Base-by-base conservation (phyloP, 2,797 vertebrate species). In the Hydrophis major region DNA sequence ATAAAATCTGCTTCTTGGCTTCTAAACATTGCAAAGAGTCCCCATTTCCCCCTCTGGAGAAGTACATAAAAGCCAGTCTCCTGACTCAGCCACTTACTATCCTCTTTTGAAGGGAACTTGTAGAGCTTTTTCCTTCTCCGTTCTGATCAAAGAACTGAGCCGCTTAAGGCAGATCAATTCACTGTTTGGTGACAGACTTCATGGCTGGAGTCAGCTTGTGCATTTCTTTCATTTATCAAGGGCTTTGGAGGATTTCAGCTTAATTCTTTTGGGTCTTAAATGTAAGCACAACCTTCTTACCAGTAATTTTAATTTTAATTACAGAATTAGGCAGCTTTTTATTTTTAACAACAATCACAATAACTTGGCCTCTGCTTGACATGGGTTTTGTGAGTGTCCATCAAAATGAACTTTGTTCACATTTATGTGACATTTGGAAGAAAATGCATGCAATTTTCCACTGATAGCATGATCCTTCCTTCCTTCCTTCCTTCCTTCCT, bases 121-220 rank as follows among this genome's bases (percentile, higher is more conserved):
- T 20, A 87, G 83, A 97, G 93, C 88, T 92, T 60, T 53, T 93
- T 94, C 89, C 56, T 91, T 87, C 91, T 87, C 91, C 90, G 92
- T 95, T 92, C 95, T 97, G 97, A 97, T 97, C 97, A 97, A 97
- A 97, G 96, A 95, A 96, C 93, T 55, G 94, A 96, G 90, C 94
- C 95, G 92, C 96, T 96, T 97, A 97, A 96, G 95, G 95, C 95
- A 96, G 96, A 97, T 97, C 95, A 97, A 97, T 93, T 92, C 89
- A 91, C 92, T 88, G 88, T 91, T 93, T 95, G 95, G 96, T 97
- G 97, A 96, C 96, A 97, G 95, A 95, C 96, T 96, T 97, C 91
- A 93, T 94, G 94, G 95, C 96, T 94, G 56, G 92, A 96, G 95
- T 96, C 96, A 96, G 96, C 95, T 94, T 0, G 0, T 92, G 89